Percentiles rank a stretch among this genome's conserved stretches.
phyloP scores from a whole-genome alignment of 1,140 invertebrate species.

The Scylla paramamosain region DNA sequence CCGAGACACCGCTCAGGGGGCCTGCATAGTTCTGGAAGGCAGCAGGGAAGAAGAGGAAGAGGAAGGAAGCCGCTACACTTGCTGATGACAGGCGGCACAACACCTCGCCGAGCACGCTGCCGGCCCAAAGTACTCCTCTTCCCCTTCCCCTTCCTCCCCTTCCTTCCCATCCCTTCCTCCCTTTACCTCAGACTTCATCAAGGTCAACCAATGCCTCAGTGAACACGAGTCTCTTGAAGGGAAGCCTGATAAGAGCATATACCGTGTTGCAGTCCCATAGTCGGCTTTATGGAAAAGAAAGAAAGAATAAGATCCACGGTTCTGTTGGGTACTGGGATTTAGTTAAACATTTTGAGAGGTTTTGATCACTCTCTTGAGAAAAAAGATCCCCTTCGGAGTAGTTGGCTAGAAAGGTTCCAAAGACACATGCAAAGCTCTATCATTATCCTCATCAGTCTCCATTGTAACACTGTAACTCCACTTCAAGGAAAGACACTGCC shows the following conservation, averaged over 20 bases:
- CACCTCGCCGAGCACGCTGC: not conserved
- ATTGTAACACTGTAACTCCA: no score
- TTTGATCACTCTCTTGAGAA: no score
- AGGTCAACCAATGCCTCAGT: not conserved
- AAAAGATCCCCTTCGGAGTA: no score
- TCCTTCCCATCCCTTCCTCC: not conserved
- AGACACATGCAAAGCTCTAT: no score
- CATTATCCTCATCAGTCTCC: no score
- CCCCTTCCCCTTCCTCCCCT: not conserved
- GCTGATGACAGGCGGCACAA: not conserved
- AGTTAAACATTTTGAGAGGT: no score
- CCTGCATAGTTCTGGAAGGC: not conserved
- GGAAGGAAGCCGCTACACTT: not conserved
- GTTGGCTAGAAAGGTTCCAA: no score
- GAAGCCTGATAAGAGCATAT: not conserved
- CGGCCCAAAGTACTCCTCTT: not conserved
- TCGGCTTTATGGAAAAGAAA: not conserved
- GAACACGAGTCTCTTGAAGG: not conserved
- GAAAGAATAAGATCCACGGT: no score
- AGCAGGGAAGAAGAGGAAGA: not conserved
- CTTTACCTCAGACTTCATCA: not conserved
- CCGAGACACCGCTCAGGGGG: no score
- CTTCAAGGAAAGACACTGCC: no score
- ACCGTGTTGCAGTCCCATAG: not conserved
- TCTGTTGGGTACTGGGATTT: no score